phyloP scores from a whole-genome alignment of 2,888 invertebrate species.

The Agrenia bidenticulata region DNA sequence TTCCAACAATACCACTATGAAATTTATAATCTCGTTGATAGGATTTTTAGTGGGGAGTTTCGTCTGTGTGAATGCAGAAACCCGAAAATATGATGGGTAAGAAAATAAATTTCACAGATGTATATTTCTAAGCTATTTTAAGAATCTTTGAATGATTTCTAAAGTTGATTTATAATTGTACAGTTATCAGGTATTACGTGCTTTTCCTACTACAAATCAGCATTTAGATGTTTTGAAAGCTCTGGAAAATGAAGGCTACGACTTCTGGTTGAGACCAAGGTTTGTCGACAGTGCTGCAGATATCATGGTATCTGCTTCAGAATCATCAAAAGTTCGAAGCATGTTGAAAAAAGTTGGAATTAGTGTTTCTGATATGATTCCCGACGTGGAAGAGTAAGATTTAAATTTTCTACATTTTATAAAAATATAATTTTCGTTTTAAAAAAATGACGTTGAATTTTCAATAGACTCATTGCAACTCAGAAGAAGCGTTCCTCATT shows the following conservation, averaged over 20 bases:
- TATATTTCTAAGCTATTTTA: no score
- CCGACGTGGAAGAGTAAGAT: slow-evolving; percentile 38
- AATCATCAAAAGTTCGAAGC: slow-evolving; percentile 18
- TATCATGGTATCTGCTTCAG: slow-evolving; percentile 42
- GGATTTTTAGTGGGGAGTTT: no score
- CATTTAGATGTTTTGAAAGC: slow-evolving; percentile 33
- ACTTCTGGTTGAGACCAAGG: slow-evolving; percentile 50
- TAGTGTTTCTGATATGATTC: slow-evolving; percentile 33
- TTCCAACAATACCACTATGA: no score
- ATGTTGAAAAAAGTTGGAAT: slow-evolving; percentile 34
- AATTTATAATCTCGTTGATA: no score
- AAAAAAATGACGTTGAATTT: no score
- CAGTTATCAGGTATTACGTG: slow-evolving; percentile 44
- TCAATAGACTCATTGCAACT: neutral
- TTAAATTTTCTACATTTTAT: no score
- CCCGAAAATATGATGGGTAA: no score
- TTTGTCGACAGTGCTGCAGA: slow-evolving; percentile 37
- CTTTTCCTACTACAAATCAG: slow-evolving; percentile 24
- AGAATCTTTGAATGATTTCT: no score
- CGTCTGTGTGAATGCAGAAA: no score
- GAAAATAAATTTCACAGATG: no score
- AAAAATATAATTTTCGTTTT: no score
- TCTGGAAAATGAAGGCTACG: slow-evolving; percentile 40
- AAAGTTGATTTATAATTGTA: no score
- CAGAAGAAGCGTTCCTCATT: neutral